phyloP scores from a whole-genome alignment of 2,888 invertebrate species.

The Andrena fulva region DNA sequence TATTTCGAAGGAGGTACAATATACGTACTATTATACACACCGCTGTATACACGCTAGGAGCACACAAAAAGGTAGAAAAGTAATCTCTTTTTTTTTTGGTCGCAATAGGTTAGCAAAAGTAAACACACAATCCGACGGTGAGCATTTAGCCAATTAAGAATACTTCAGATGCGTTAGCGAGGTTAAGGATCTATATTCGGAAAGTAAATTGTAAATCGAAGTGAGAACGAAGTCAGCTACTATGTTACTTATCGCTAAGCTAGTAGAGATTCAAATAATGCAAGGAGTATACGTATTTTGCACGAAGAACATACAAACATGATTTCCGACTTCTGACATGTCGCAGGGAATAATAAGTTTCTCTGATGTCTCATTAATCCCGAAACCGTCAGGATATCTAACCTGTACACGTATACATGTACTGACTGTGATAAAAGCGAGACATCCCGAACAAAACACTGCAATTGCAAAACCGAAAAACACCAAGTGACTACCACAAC shows the following conservation, averaged over 20 bases:
- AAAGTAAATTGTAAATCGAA: not conserved
- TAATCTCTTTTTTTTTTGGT: conserved; percentile 14
- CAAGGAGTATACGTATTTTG: conserved; percentile 45
- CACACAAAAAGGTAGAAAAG: not conserved
- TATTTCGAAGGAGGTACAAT: not conserved
- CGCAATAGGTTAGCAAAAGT: conserved; percentile 37
- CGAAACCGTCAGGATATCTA: conserved; percentile 36
- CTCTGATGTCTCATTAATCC: conserved; percentile 7
- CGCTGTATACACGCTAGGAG: not conserved
- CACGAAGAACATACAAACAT: conserved; percentile 48
- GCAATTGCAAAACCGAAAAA: conserved; percentile 51
- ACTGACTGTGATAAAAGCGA: conserved; percentile 41
- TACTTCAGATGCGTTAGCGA: not conserved
- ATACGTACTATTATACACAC: not conserved
- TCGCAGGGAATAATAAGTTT: conserved; percentile 25
- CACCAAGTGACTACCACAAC: conserved; percentile 56
- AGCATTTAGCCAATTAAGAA: conserved; percentile 28
- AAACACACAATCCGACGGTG: conserved; percentile 16
- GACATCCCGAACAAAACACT: conserved; percentile 67
- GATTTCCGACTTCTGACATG: conserved; percentile 44
- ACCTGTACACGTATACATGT: conserved; percentile 42
- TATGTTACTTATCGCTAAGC: conserved; percentile 40
- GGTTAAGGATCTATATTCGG: not conserved
- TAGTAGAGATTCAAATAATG: conserved; percentile 39
- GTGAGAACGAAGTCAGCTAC: not conserved